Percentiles rank a stretch among this genome's conserved stretches.
Conservation (phyloP, 2,797 vertebrate genomes). For the Platyrinchus mystaceus region DNA sequence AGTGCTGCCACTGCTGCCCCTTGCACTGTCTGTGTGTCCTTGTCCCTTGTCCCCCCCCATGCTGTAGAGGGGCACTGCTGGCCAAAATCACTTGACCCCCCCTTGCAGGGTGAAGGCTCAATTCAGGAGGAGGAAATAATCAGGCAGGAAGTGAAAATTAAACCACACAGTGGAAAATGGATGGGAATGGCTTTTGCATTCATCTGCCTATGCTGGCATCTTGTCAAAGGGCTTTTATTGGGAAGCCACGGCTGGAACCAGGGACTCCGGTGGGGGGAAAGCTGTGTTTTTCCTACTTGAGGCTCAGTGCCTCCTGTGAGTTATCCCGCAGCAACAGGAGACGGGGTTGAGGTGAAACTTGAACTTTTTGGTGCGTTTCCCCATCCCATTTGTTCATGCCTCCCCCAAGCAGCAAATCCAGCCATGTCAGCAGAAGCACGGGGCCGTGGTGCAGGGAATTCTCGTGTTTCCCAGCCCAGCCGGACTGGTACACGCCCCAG, state of each 20-base stretch:
- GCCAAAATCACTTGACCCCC: not conserved
- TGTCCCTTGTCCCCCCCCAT: fast-evolving
- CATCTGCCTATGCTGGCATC: not conserved
- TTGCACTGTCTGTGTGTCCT: fast-evolving
- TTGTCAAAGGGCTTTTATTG: not conserved
- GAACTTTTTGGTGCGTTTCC: not conserved
- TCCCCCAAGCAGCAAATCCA: not conserved
- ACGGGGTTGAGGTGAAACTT: not conserved
- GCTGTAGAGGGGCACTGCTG: fast-evolving
- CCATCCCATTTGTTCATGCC: not conserved
- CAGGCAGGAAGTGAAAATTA: not conserved
- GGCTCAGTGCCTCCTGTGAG: not conserved
- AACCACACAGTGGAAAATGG: not conserved
- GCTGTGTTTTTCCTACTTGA: not conserved
- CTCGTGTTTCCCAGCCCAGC: not conserved
- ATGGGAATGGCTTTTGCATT: not conserved
- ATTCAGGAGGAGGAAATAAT: not conserved
- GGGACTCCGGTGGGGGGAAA: not conserved
- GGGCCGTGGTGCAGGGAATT: fast-evolving
- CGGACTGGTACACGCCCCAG: fast-evolving
- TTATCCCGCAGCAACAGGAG: not conserved
- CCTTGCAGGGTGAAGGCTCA: not conserved
- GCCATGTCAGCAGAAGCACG: not conserved
- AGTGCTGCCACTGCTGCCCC: fast-evolving
- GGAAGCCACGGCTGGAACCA: not conserved